Base-by-base conservation (phyloP, 2,888 invertebrate species). In the Drosophila pullipes region DNA sequence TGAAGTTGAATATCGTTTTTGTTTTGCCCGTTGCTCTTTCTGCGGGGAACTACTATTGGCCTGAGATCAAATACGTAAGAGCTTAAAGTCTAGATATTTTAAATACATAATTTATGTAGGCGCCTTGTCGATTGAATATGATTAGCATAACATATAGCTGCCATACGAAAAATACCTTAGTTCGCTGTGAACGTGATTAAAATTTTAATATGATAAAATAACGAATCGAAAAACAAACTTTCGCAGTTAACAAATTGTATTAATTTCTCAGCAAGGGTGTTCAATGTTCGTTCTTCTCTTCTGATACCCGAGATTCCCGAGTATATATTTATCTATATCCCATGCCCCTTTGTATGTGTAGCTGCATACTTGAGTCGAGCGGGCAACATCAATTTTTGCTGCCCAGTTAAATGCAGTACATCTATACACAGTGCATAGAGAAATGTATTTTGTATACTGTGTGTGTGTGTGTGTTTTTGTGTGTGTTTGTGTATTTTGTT, bases 391-490 rank as follows among this genome's bases (percentile, higher is more conserved):
- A 69, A 81, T 78, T 65, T 65, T 55, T 64, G 69, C 57, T 72
- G 47, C 28, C 35, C 55, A 68, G 68, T 73, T 82, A 75, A 74
- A 88, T 85, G 88, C 90, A 88, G 76, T 65, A 53, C 9, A 16
- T 25, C 69, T 59, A 59, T 31, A 69, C 13, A 55, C 39, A 68
- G 72, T 61, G 66, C 65, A 75, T 77, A 55, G 55, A 47, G 30
- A 18, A 63, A 31, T 69, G 66, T 30, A 28, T 58, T 65, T 55
- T 69, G 62, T 63, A 55, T 58, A 41, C 44, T 60, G 55, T 62
- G 31, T 47, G 25, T n/a, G 41, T 41, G 39, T 47, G 25, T 61
- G 52, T 41, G n/a, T n/a, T 3, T n/a, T n/a, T n/a, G n/a, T 39
- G 37, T 39, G 35, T 41, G n/a, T n/a, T 3, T 22, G 59, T 71